Evolutionary conservation across 2,113 vertebrate genomes (phyloP).

Genomic region (Boulengeromyrus knoepffleri): DNA sequence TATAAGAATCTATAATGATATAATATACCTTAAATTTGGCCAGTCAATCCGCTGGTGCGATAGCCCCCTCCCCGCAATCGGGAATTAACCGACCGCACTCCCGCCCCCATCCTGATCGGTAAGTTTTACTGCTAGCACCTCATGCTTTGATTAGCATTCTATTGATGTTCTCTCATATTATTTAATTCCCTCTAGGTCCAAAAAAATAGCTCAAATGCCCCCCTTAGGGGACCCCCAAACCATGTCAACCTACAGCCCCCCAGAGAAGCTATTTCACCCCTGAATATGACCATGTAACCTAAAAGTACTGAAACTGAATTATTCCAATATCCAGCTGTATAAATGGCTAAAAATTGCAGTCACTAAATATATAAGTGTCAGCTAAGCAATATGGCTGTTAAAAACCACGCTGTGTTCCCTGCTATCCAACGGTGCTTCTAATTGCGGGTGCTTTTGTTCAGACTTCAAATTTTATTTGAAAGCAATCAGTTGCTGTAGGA

Average conservation of each 20-base stretch:
- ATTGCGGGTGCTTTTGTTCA: slow-evolving; percentile 3
- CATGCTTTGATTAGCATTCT: background rate
- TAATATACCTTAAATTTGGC: background rate
- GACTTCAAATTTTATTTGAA: slow-evolving; percentile 3
- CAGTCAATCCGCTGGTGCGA: background rate
- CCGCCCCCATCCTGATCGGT: background rate
- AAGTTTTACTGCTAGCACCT: background rate
- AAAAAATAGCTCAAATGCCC: background rate
- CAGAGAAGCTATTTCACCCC: background rate
- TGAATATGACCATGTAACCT: background rate
- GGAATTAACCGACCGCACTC: background rate
- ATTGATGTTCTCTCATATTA: background rate
- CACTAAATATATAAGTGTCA: background rate
- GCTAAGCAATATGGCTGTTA: background rate
- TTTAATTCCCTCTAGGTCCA: background rate
- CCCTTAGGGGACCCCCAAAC: background rate
- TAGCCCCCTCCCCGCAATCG: background rate
- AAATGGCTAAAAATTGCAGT: background rate
- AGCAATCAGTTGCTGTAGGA: background rate
- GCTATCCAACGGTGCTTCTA: background rate
- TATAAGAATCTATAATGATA: background rate
- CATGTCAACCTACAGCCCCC: background rate
- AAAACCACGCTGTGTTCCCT: background rate
- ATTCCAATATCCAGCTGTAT: background rate
- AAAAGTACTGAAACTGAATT: slow-evolving; percentile 1